These are phyloP conservation scores for Macquaria australasica DNA, from an alignment of 2,113 vertebrate genomes.

Conservation along the genomic window DNA sequence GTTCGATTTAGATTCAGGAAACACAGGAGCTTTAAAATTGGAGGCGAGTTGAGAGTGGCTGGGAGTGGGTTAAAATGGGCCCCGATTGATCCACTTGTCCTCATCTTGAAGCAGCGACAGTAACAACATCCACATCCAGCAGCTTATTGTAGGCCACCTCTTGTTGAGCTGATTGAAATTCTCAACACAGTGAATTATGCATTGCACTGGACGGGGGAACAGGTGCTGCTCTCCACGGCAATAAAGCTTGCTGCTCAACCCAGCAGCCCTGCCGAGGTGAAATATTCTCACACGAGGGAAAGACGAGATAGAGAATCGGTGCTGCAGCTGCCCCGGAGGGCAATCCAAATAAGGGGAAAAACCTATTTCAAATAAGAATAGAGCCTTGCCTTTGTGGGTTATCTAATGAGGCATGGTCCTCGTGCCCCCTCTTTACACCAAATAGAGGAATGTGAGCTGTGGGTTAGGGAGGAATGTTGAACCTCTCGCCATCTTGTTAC, in stretches of 20 bases:
- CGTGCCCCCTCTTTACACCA: constrained; percentile 66
- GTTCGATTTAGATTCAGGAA: constrained; percentile 64
- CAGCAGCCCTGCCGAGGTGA: constrained; percentile 49
- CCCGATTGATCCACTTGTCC: constrained; percentile 46
- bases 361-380: constrained; percentile 58
- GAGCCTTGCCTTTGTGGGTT: constrained; percentile 64
- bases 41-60: constrained; percentile 24
- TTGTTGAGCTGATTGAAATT: constrained; percentile 47
- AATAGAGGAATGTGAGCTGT: constrained; percentile 73
- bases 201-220: constrained; percentile 43
- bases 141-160: constrained; percentile 35
- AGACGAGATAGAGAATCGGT: constrained; percentile 25
- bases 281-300: constrained; percentile 43
- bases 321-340: constrained; percentile 27
- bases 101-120: constrained; percentile 8
- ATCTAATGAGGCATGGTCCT: constrained; percentile 76
- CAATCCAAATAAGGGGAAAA: constrained; percentile 26
- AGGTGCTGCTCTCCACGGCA: constrained; percentile 61
- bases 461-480: constrained; percentile 71
- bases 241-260: constrained; percentile 40
- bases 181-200: constrained; percentile 67
- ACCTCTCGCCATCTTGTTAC: constrained; percentile 62
- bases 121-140: constrained; percentile 25
- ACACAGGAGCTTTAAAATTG: constrained; percentile 48
- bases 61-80: constrained; percentile 39